Evolutionary conservation across 2,888 invertebrate species (phyloP), one percentile per base, ranked within the genome.

Genomic region (Meiosimyza decipiens): DNA sequence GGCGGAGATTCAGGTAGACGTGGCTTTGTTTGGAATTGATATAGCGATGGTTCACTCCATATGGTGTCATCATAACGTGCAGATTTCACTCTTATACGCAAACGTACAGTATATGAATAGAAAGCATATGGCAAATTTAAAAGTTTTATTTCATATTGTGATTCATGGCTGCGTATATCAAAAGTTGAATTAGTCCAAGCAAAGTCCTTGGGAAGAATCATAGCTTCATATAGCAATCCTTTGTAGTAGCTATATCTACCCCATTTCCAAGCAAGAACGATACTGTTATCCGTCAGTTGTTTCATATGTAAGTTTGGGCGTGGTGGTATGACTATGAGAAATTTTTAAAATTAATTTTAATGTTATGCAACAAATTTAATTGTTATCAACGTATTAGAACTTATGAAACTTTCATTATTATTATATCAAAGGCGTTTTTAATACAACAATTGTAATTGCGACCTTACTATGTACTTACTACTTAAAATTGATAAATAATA

Each of bases 21-120:
- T 1, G 82, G 50, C 2, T 64, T 86, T 13, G 94, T 94, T 78
- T 89, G 88, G 77, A 92, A 89, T 4, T 90, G 88, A 59, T 88
- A 81, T 65, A 88, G 89, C 62, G 89, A 89, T 76, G 91, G 91
- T 65, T 91, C 87, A 54, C 94, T 94, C 94, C 94, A 95, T 85
- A 90, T 88, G 16, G 87, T 89, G 50, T 87, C 89, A 51, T 89
- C 90, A 40, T 87, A 82, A 1, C 88, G 87, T 6, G 90, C 86
- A 18, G 92, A 90, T 82, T 90, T 91, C 74, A 92, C 89, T 71
- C 75, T 77, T 15, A 79, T 71, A 2, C 90, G 91, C 60, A 94
- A 90, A 78, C 92, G 88, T 1, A 94, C 90, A 18, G 72, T 76
- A 59, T 79, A 79, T 71, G 70, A 67, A 68, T 76, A 76, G 51